A percentile compares a stretch with the other conserved stretches of the same genome.
Conservation (phyloP, 2,888 invertebrate genomes). For the Philereme transversata region DNA sequence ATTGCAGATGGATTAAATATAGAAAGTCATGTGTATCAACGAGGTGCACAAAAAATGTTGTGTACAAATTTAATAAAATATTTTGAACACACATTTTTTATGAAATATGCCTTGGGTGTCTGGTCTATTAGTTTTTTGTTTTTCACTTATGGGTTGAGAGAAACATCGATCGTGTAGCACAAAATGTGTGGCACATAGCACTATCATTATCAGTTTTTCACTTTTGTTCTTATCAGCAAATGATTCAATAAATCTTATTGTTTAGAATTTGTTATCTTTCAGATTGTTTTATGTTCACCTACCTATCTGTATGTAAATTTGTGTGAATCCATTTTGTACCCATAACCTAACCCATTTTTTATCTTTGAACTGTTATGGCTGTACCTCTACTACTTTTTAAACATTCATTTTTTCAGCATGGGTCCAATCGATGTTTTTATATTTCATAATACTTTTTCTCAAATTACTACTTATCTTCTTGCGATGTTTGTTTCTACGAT, state of each 20-base stretch:
- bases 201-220: conserved; percentile 7
- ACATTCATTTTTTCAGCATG: conserved; percentile 25
- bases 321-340: too few species aligned
- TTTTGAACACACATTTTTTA: not conserved
- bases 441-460: not conserved
- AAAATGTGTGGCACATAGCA: conserved; percentile 15
- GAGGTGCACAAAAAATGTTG: too few species aligned
- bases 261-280: too few species aligned
- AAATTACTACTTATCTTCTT: too few species aligned
- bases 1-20: too few species aligned
- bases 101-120: not conserved
- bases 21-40: too few species aligned
- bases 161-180: not conserved
- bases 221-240: conserved; percentile 12
- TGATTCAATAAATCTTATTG: not conserved
- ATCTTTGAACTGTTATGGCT: not conserved
- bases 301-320: too few species aligned
- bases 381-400: not conserved
- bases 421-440: conserved; percentile 3
- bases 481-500: too few species aligned
- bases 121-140: conserved; percentile 1
- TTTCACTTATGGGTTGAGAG: not conserved
- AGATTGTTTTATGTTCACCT: too few species aligned
- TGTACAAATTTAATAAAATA: not conserved
- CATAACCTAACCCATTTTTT: not conserved